Evolutionary conservation across 2,888 invertebrate species (phyloP), one percentile per base, ranked within the genome.

Genomic region (Phortica magna): DNA sequence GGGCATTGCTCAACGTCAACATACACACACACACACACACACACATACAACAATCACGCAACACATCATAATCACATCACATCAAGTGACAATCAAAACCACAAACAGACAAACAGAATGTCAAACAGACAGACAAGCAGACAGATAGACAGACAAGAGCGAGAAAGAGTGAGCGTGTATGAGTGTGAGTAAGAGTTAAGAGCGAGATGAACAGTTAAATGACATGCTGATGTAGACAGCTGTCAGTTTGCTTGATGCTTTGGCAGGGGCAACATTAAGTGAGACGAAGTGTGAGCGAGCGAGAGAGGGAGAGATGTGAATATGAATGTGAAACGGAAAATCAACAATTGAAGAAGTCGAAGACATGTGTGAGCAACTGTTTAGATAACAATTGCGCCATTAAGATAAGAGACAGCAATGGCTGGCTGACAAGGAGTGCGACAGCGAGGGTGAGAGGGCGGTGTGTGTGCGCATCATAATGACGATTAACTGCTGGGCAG

Each of bases 1-100:
- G n/a, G 39, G 22, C 64, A 31, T 17, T 22, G 22, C 64, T 22
- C 31, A 42, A 53, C 22, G n/a, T 31, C 48, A 48, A 75, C 39
- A 19, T 39, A 64, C 59, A 55, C 70, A 72, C 79, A 75, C 78
- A 77, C 74, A 65, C 61, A 64, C 22, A 73, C 55, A 67, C 65
- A 73, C 61, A 53, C 68, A 67, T 42, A 9, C 48, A 48, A 48
- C 14, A 48, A 48, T 74, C 64, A 65, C 53, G 19, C 61, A 22
- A 77, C 75, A 78, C 77, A 84, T 87, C 86, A 85, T 84, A 85
- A 85, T 86, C 86, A 86, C 83, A 84, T 83, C 82, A 86, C 86
- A 87, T 84, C 88, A 84, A 87, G 86, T 83, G 88, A 87, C 85
- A 87, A 85, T 85, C 84, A 84, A 87, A 84, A 82, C 86, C 86